These are phyloP conservation scores for Tupaia chinensis DNA, from an alignment of 2,113 vertebrate genomes.

Conservation along the genomic window DNA sequence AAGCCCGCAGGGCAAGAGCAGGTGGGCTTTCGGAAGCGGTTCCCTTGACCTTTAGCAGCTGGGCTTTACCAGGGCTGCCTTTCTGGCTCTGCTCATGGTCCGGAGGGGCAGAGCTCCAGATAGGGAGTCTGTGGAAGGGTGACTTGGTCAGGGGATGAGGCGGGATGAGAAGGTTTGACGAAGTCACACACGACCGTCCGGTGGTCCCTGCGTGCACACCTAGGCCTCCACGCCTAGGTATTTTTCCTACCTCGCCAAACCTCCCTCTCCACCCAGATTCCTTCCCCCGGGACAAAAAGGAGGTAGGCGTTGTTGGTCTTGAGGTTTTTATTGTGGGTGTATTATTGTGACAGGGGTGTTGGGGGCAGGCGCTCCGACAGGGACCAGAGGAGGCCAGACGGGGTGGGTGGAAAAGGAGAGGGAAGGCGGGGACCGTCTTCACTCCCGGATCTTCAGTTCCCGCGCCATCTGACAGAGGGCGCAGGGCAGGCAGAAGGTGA, in stretches of 20 bases:
- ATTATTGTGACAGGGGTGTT: neutral
- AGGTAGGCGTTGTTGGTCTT: slow-evolving; percentile 66
- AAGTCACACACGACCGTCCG: neutral
- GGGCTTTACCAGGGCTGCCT: neutral
- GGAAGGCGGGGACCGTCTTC: neutral
- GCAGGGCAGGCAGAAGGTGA: slow-evolving; percentile 83
- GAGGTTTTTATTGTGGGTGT: slow-evolving; percentile 77
- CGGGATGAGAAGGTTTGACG: neutral
- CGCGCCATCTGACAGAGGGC: slow-evolving; percentile 84
- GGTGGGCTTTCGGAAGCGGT: neutral
- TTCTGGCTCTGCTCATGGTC: slow-evolving; percentile 14
- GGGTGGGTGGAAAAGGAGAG: fast-evolving
- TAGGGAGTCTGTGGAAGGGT: neutral
- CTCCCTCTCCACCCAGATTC: slow-evolving; percentile 66
- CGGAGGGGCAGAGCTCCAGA: neutral
- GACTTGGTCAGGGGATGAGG: neutral
- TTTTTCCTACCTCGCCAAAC: neutral
- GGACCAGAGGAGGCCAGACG: neutral
- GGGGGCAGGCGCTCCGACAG: slow-evolving; percentile 25
- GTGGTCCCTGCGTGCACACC: neutral
- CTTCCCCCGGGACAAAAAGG: slow-evolving; percentile 19
- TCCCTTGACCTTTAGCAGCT: neutral
- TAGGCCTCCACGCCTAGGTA: neutral
- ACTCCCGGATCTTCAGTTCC: slow-evolving; percentile 82
- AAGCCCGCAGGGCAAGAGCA: neutral